These are phyloP conservation scores for Stratiomys singularior DNA, from an alignment of 2,888 invertebrate species.

Conservation along the genomic window DNA sequence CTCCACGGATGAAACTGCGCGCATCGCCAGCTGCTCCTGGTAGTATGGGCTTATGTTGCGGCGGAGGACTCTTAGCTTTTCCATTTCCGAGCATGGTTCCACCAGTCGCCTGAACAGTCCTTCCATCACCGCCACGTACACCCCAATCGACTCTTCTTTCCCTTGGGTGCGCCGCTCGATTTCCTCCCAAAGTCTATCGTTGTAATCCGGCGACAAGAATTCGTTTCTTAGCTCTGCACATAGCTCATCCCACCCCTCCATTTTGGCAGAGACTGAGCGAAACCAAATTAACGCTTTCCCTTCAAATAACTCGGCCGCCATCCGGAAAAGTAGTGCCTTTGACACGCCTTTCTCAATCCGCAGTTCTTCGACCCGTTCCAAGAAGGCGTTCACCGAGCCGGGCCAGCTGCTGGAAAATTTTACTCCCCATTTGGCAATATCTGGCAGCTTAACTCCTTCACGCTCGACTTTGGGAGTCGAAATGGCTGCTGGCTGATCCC, in stretches of 20 bases:
- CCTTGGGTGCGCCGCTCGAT: background rate
- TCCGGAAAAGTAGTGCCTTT: background rate
- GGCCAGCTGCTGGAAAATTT: background rate
- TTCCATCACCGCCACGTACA: conserved; percentile 11
- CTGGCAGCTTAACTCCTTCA: background rate
- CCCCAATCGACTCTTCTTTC: background rate
- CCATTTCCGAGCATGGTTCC: background rate
- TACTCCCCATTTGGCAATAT: background rate
- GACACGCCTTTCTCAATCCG: background rate
- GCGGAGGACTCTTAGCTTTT: background rate
- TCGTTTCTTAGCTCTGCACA: background rate
- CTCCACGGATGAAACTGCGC: background rate
- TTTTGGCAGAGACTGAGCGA: background rate
- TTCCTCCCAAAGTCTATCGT: background rate
- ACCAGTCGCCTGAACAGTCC: background rate
- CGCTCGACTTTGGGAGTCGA: background rate
- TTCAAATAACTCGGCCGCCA: background rate
- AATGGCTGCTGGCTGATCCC: background rate
- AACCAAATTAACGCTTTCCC: background rate
- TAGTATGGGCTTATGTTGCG: background rate
- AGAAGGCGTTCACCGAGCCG: background rate
- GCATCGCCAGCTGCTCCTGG: background rate
- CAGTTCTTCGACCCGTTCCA: background rate
- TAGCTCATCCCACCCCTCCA: background rate
- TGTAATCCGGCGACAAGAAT: background rate